A percentile compares a stretch with the other conserved stretches of the same genome.
Evolutionary conservation across 2,113 vertebrate genomes (phyloP).

Genomic region (Phyllostomus discolor): DNA sequence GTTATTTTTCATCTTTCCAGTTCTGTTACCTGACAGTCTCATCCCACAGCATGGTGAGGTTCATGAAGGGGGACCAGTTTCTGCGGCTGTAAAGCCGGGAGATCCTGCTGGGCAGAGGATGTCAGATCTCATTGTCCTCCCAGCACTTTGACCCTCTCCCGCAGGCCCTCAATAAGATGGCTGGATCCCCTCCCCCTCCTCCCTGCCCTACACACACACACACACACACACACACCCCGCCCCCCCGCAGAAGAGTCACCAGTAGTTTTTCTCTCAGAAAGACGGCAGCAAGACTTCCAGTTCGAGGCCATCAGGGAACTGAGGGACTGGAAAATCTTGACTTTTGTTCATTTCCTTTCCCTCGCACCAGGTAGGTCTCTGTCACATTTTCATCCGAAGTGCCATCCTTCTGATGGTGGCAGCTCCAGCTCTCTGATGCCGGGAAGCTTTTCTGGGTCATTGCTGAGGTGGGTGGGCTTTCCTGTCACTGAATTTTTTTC

Average conservation of each 20-base stretch:
- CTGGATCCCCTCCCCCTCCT: too few relatives aligned
- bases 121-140: neutral
- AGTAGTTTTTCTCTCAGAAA: neutral
- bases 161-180: neutral
- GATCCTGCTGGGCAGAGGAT: neutral
- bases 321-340: neutral
- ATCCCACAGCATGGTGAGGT: neutral
- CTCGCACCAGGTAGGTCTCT: neutral
- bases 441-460: neutral
- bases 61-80: neutral
- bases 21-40: neutral
- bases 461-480: neutral
- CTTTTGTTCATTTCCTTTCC: neutral
- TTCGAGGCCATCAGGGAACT: neutral
- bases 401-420: neutral
- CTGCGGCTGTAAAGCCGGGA: neutral
- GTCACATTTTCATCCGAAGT: neutral
- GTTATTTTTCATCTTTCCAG: conserved; percentile 47
- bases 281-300: neutral
- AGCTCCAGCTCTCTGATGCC: neutral
- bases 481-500: neutral
- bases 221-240: too few relatives aligned
- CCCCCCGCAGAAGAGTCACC: neutral
- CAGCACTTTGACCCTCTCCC: neutral
- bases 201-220: too few relatives aligned